Conservation (phyloP, 2,113 vertebrate genomes). For the Mungos mungo region DNA sequence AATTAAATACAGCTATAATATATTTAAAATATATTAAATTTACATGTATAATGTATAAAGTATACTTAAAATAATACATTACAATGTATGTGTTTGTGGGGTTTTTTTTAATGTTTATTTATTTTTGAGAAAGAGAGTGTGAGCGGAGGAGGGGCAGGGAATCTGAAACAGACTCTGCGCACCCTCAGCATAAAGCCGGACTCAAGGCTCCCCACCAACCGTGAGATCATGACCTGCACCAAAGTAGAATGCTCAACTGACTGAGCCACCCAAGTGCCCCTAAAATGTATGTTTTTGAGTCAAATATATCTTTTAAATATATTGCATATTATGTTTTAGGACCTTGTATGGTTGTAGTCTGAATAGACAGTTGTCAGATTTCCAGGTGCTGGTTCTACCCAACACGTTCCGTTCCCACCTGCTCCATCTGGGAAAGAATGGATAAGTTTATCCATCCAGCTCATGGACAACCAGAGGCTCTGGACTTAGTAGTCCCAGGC, state of each 20-base stretch:
- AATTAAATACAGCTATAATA: conserved; percentile 1
- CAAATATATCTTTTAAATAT: neutral
- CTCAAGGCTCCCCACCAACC: too few species aligned
- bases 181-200: too few species aligned
- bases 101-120: too few species aligned
- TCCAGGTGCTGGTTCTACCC: neutral
- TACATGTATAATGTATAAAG: neutral
- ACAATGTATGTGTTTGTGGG: neutral
- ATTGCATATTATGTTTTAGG: neutral
- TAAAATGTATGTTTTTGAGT: neutral
- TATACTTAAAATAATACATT: neutral
- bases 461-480: neutral
- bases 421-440: neutral
- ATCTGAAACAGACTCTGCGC: too few species aligned
- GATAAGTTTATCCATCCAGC: neutral
- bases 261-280: too few species aligned
- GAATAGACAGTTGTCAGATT: neutral
- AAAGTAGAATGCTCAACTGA: too few species aligned
- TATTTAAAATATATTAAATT: neutral
- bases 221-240: too few species aligned
- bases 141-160: too few species aligned
- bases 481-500: neutral
- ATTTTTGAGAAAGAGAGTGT: too few species aligned
- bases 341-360: neutral
- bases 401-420: neutral